Base-by-base conservation (phyloP, 2,888 invertebrate genomes). In the Drosophila emarginata region DNA sequence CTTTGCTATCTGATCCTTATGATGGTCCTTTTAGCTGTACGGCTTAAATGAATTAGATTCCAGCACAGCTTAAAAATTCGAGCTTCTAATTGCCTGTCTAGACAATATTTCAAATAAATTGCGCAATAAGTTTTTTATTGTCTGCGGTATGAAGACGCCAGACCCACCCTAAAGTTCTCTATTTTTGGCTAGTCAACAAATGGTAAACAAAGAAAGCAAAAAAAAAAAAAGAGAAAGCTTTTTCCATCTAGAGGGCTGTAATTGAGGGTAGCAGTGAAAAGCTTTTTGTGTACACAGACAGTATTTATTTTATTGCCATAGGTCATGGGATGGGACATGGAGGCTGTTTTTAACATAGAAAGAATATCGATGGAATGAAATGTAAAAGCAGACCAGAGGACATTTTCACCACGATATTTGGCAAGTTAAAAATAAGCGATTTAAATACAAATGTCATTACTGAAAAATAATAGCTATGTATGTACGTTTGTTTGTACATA, bases 271-370 rank as follows among this genome's bases (percentile, higher is more conserved):
- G 36, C 18, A 36, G 50, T 4, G 15, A 4, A 45, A 12, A 51
- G 67, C 15, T 40, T 40, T 69, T 15, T 51, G 45, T 45, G 45
- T 21, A 45, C 65, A 57, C 40, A 57, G 68, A 53, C 40, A 69
- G 11, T 75, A 66, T 53, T 56, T 64, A 76, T 70, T 66, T 61
- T 79, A 77, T 88, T 88, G 87, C 72, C 77, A 74, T 84, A 88
- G 87, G 86, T 87, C 76, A 28, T 40, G 51, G 40, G 51, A 40
- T 50, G 54, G 21, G 52, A 67, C 28, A 50, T 45, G 67, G 40
- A 59, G 37, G 37, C 37, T 37, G 37, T 37, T 37, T n/a, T 53
- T n/a, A 1, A 11, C 32, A 32, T 7, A 32, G 11, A 32, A 1
- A 11, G 32, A 9, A 9, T 9, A 32, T 32, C 32, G 28, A 23